phyloP scores from a whole-genome alignment of 2,888 invertebrate species.

The Allacma fusca region DNA sequence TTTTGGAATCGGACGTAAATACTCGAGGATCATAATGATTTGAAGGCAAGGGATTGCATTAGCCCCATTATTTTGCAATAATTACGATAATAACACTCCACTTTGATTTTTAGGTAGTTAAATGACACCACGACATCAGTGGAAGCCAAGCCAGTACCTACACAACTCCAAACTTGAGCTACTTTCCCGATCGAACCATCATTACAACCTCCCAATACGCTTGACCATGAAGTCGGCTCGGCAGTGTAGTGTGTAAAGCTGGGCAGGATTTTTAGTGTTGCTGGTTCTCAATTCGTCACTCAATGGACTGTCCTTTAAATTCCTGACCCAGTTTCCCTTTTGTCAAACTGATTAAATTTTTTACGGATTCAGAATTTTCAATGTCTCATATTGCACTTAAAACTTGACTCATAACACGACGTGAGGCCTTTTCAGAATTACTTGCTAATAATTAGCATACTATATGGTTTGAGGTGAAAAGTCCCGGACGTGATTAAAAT shows the following conservation, averaged over 20 bases:
- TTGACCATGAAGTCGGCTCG: not conserved
- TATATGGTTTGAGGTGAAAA: too few relatives aligned
- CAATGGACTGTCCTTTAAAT: constrained; percentile 16
- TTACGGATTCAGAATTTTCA: too few relatives aligned
- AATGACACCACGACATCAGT: not conserved
- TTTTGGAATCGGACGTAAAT: not conserved
- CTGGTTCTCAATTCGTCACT: not conserved
- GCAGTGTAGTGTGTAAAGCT: not conserved
- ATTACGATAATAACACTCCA: not conserved
- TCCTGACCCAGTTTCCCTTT: constrained; percentile 18
- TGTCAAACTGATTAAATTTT: too few relatives aligned
- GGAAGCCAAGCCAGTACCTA: not conserved
- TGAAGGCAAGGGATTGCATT: not conserved
- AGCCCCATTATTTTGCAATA: not conserved
- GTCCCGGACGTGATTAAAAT: too few relatives aligned
- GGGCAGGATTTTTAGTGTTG: not conserved
- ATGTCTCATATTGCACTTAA: too few relatives aligned
- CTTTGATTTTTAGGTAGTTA: constrained; percentile 4
- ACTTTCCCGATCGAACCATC: not conserved
- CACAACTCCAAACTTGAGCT: not conserved
- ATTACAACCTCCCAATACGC: constrained; percentile 6
- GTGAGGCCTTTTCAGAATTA: too few relatives aligned
- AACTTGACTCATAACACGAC: too few relatives aligned
- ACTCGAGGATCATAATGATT: not conserved
- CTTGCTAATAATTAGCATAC: too few relatives aligned